Evolutionary conservation across 2,797 vertebrate genomes (phyloP), one percentile per base, ranked within the genome.

Genomic region (Molothrus aeneus): DNA sequence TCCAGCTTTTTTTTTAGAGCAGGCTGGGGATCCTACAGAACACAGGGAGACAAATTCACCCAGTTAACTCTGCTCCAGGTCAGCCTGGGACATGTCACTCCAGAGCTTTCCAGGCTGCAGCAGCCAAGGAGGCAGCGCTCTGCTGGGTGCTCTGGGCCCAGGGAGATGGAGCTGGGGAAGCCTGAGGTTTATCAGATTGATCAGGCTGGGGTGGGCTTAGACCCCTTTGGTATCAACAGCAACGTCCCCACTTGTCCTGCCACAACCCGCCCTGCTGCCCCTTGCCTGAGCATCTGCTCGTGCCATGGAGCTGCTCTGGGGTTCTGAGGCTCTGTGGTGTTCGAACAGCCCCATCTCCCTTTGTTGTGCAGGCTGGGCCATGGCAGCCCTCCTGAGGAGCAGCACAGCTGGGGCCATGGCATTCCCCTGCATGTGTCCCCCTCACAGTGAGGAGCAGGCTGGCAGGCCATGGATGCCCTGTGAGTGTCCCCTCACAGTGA

Each of bases 181-280:
- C 75, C 91, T 93, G 95, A 81, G 78, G 18, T 87, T 13, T 47
- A 38, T 81, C 82, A 80, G 86, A 66, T 94, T 93, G 69, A n/a
- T n/a, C n/a, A n/a, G n/a, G 32, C 22, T 36, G 31, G 1, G 17
- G n/a, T 32, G 84, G 51, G 54, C 15, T 57, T 19, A 31, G 21
- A 65, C 6, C 45, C 36, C 53, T 68, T 13, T n/a, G 72, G 36
- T 17, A 14, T 17, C 48, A 90, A 16, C 40, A 73, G 45, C 11
- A 68, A 21, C 10, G 83, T 38, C 32, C 64, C n/a, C 20, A 24
- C n/a, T 32, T 9, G 24, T 78, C 28, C 65, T 34, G 18, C 45
- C 28, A 12, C 34, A 4, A 32, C 45, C 66, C 26, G 50, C 5
- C 40, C 47, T 17, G 7, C 54, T 17, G 40, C 28, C 77, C 69